Evolutionary conservation across 2,888 invertebrate genomes (phyloP).

Genomic region (Digitonthophagus gazella): DNA sequence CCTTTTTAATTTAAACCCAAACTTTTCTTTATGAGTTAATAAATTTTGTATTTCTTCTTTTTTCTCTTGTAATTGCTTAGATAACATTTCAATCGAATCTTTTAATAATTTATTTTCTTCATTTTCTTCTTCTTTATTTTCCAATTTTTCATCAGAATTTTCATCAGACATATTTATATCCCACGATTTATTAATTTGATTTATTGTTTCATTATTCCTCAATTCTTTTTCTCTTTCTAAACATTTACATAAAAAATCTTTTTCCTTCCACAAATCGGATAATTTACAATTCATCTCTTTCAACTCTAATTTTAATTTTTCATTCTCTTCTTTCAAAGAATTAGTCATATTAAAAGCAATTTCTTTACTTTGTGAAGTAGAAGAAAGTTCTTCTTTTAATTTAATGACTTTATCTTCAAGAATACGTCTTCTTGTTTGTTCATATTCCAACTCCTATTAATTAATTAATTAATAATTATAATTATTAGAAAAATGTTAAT

Average conservation of each 20-base stretch:
- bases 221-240: conserved; percentile 25
- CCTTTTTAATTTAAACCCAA: conserved; percentile 25
- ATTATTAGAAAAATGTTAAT: too few relatives aligned
- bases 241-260: conserved; percentile 23
- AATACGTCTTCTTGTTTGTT: conserved; percentile 17
- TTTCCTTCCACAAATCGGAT: conserved; percentile 26
- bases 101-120: conserved; percentile 29
- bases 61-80: conserved; percentile 26
- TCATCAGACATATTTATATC: not conserved
- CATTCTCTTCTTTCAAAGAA: conserved; percentile 30
- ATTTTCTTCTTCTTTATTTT: conserved; percentile 22
- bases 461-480: not conserved
- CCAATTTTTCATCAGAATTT: not conserved
- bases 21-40: conserved; percentile 22
- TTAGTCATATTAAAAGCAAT: conserved; percentile 28
- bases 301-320: conserved; percentile 20
- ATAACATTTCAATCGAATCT: conserved; percentile 25
- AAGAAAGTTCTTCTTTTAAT: conserved; percentile 24
- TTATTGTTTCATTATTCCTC: not conserved
- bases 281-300: conserved; percentile 22
- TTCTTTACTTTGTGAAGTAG: conserved; percentile 26
- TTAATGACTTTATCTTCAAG: conserved; percentile 25
- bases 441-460: conserved; percentile 24
- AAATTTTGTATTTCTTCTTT: conserved; percentile 27
- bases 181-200: not conserved